These are phyloP conservation scores for Drosophila bunnanda DNA, from an alignment of 2,888 invertebrate species.

Conservation along the genomic window DNA sequence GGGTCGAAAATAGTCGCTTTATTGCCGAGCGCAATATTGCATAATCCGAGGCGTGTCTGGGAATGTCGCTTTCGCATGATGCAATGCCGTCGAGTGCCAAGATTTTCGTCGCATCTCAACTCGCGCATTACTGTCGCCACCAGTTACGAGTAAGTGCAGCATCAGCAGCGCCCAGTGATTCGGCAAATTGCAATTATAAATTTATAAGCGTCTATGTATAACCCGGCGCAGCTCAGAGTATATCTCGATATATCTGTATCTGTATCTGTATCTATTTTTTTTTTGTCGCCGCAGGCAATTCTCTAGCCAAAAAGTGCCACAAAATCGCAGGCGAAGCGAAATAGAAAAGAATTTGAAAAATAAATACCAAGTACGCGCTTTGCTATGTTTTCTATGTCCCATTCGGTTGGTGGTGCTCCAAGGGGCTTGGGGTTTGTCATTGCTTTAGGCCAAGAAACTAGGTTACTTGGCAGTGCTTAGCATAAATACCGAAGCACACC, in stretches of 20 bases:
- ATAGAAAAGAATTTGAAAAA: conserved; percentile 39
- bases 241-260: conserved; percentile 9
- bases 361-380: conserved; percentile 65
- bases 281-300: conserved; percentile 30
- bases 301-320: conserved; percentile 43
- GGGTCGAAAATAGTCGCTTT: conserved; percentile 58
- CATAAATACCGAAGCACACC: conserved; percentile 72
- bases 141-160: conserved; percentile 48
- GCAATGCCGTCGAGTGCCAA: conserved; percentile 69
- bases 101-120: conserved; percentile 48
- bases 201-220: conserved; percentile 39
- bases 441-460: conserved; percentile 58
- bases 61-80: conserved; percentile 73
- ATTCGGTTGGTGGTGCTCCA: background rate
- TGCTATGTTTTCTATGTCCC: conserved; percentile 65
- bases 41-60: conserved; percentile 77
- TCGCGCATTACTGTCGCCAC: conserved; percentile 50
- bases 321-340: conserved; percentile 39
- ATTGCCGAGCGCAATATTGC: conserved; percentile 55
- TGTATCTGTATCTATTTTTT: conserved; percentile 1
- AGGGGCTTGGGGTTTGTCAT: background rate
- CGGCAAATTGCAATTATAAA: conserved; percentile 49
- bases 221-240: conserved; percentile 8
- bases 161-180: conserved; percentile 36
- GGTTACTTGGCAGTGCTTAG: conserved; percentile 77